A percentile compares a stretch with the other conserved stretches of the same genome.
These are phyloP conservation scores for Dryococelus australis DNA, from an alignment of 2,888 invertebrate genomes.

Conservation along the genomic window DNA sequence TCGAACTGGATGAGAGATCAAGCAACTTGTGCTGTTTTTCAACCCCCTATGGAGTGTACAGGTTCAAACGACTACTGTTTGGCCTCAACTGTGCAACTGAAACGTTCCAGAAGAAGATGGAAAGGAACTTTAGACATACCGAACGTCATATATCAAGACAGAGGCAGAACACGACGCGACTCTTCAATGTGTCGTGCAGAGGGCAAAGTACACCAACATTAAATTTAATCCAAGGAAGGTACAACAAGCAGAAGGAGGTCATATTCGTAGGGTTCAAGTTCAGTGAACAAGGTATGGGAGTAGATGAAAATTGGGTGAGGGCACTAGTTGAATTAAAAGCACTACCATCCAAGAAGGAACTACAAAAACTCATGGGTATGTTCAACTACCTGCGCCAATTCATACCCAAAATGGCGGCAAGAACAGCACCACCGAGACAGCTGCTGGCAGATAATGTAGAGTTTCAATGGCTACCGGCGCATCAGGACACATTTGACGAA, in stretches of 20 bases:
- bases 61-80: too few relatives aligned
- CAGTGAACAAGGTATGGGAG: too few relatives aligned
- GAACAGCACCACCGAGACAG: neutral
- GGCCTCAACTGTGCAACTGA: too few relatives aligned
- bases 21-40: too few relatives aligned
- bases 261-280: neutral
- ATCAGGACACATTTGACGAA: constrained; percentile 23
- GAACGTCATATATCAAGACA: too few relatives aligned
- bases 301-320: too few relatives aligned
- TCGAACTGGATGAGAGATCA: too few relatives aligned
- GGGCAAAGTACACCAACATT: neutral
- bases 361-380: constrained; percentile 24
- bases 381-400: constrained; percentile 17
- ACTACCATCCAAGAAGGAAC: neutral
- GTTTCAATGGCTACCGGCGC: neutral
- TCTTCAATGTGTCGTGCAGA: neutral
- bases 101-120: too few relatives aligned
- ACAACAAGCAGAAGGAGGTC: neutral
- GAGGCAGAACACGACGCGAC: too few relatives aligned
- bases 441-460: constrained; percentile 17
- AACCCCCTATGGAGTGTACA: too few relatives aligned
- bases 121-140: too few relatives aligned
- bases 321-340: too few relatives aligned
- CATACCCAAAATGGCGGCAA: neutral
- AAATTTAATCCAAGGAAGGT: neutral